Base-by-base conservation (phyloP, 2,113 vertebrate genomes). In the Odocoileus hemionus region DNA sequence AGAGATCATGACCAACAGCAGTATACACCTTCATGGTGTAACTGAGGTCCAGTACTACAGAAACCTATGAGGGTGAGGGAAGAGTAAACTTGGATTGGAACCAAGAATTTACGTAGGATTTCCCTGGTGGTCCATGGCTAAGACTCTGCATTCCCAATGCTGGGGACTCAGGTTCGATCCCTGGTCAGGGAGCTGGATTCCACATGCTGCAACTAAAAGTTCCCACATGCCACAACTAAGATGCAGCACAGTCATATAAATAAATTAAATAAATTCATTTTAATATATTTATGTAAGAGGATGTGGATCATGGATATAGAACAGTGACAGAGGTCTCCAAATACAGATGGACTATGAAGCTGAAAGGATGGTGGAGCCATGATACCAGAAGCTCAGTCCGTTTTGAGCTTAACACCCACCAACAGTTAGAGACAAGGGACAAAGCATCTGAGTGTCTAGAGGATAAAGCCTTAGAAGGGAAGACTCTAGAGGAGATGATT, bases 271-370 rank as follows among this genome's bases (percentile, higher is more conserved):
- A 23, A 23, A 39, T 70, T 39, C n/a, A 23, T 70, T 39, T 70
- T 23, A 70, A 39, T 11, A 39, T 70, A 39, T 70, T 76, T 23
- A n/a, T 26, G 57, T 7, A 23, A 16, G 36, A 94, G 11, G 57
- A 74, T 58, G 11, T 15, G 55, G 57, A 28, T 28, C n/a, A 28
- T 0, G 11, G 55, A 14, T 19, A 15, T 0, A 55, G 79, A 33
- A 9, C 2, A 17, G 13, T 28, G 36, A 78, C 9, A 47, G 58
- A 43, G 23, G 12, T 64, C 82, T 80, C n/a, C 52, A 61, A 52
- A 87, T 3, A 26, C 3, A 1, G 28, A 45, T 39, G 78, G 67
- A 28, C 4, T 33, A 11, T 43, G 78, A 92, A 58, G 25, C 36
- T 55, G 78, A 39, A 52, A 93, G 21, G 39, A 78, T 54, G 67